Evolutionary conservation across 2,888 invertebrate genomes (phyloP).

Genomic region (Drosophila quinaria): DNA sequence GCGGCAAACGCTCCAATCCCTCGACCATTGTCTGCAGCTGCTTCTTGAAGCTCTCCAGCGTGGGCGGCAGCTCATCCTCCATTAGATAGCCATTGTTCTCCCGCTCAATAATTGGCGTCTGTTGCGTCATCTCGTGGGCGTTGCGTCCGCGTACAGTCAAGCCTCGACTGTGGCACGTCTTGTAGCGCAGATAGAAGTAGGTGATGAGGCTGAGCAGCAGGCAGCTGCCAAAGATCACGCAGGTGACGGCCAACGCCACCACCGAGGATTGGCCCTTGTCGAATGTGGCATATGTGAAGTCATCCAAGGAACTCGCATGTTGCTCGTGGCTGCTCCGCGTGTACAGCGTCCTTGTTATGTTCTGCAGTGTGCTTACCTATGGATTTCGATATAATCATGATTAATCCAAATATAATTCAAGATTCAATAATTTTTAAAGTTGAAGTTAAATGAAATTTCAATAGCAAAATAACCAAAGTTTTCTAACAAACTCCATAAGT

Average conservation of each 20-base stretch:
- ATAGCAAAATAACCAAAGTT: too few species aligned
- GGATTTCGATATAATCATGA: too few species aligned
- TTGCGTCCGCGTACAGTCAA: conserved; percentile 84
- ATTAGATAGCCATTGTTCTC: conserved; percentile 92
- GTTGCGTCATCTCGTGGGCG: conserved; percentile 90
- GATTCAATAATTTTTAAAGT: too few species aligned
- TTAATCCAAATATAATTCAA: too few species aligned
- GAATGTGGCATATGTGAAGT: conserved; percentile 81
- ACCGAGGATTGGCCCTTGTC: conserved; percentile 83
- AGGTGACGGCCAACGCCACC: conserved; percentile 88
- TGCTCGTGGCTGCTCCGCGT: conserved; percentile 87
- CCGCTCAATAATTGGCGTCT: conserved; percentile 91
- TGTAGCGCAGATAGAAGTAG: conserved; percentile 86
- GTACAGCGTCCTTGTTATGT: conserved; percentile 89
- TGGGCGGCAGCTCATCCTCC: conserved; percentile 91
- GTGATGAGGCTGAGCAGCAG: conserved; percentile 88
- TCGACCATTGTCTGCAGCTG: conserved; percentile 89
- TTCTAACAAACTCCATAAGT: too few species aligned
- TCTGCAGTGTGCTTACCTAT: conserved; percentile 87
- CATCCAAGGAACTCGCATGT: conserved; percentile 81
- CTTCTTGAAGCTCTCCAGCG: conserved; percentile 88
- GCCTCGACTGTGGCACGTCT: conserved; percentile 80
- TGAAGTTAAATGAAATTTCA: too few species aligned
- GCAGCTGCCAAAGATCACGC: conserved; percentile 89
- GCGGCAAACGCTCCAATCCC: conserved; percentile 88